phyloP scores from a whole-genome alignment of 2,797 vertebrate species.

The Paratrypauchen microcephalus region DNA sequence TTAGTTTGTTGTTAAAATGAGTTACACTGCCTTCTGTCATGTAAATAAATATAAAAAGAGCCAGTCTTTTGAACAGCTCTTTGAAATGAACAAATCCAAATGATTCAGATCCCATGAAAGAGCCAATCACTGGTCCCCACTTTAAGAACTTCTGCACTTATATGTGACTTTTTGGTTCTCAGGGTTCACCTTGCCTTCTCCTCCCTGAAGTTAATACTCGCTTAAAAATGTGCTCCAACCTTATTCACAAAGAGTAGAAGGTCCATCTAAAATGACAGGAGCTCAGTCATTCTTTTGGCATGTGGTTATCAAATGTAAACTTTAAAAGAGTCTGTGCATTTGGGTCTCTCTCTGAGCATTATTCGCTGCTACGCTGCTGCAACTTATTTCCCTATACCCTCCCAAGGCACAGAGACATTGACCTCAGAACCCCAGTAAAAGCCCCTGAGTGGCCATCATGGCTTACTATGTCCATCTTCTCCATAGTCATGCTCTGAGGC shows the following conservation, averaged over 20 bases:
- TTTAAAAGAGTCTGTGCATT: conserved; percentile 57
- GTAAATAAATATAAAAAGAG: no score
- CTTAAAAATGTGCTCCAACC: conserved; percentile 22
- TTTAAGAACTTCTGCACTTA: no score
- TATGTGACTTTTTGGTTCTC: background rate
- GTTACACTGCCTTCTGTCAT: no score
- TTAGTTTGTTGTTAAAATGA: no score
- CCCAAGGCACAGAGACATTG: conserved; percentile 56
- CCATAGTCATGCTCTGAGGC: conserved; percentile 48
- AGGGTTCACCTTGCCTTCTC: background rate
- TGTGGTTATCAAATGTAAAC: conserved; percentile 46
- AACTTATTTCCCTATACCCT: conserved; percentile 40
- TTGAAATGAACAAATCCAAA: no score
- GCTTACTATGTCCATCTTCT: conserved; percentile 48
- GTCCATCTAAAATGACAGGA: conserved; percentile 20
- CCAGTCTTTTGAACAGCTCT: no score
- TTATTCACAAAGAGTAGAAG: background rate
- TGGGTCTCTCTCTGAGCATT: conserved; percentile 29
- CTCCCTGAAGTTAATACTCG: background rate
- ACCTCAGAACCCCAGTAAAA: conserved; percentile 52
- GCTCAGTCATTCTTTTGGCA: conserved; percentile 49
- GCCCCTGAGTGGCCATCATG: conserved; percentile 56
- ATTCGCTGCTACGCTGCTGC: conserved; percentile 29
- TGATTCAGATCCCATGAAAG: no score
- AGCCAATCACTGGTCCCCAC: no score